Evolutionary conservation across 2,113 vertebrate genomes (phyloP), one percentile per base, ranked within the genome.

Genomic region (Gnathonemus longibarbis): DNA sequence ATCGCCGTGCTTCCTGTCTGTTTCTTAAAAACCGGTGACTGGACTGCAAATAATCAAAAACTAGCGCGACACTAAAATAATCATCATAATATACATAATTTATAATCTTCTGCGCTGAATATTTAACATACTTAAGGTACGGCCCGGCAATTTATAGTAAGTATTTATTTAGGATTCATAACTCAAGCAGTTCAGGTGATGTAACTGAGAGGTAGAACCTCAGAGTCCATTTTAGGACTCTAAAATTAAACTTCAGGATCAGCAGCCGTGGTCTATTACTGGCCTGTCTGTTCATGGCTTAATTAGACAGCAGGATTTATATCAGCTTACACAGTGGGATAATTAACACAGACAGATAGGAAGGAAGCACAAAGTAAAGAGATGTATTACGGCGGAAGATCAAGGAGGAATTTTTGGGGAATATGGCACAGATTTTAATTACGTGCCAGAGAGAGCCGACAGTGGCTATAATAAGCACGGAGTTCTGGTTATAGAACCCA

Each of bases 331-430:
- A 53, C 50, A 48, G 10, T 3, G 49, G 85, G 31, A 53, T 53
- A 87, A 87, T 87, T 87, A 87, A 87, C 27, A 53, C 50, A 87
- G 11, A 87, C 85, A 2, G 85, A 56, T 35, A 53, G 87, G 85
- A 87, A 35, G 49, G 27, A 52, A 87, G 27, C 19, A 31, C 15
- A 62, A 19, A 88, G 17, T 24, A 66, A 66, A 46, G 39, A 39
- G 31, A 24, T n/a, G 49, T 31, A 53, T 52, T 87, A 31, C 1
- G 21, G 83, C 9, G 15, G 46, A 46, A 21, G 46, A 85, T n/a
- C 42, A 87, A 35, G 24, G 86, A 56, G 13, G 15, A 58, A 46
- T 46, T 87, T 49, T 52, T 35, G 49, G 8, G 85, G 85, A 87
- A 24, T 87, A 66, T 21, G 31, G 56, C 35, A 45, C 56, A 62